Evolutionary conservation across 1,140 invertebrate genomes (phyloP), one percentile per base, ranked within the genome.

Genomic region (Drosophila aff.): DNA sequence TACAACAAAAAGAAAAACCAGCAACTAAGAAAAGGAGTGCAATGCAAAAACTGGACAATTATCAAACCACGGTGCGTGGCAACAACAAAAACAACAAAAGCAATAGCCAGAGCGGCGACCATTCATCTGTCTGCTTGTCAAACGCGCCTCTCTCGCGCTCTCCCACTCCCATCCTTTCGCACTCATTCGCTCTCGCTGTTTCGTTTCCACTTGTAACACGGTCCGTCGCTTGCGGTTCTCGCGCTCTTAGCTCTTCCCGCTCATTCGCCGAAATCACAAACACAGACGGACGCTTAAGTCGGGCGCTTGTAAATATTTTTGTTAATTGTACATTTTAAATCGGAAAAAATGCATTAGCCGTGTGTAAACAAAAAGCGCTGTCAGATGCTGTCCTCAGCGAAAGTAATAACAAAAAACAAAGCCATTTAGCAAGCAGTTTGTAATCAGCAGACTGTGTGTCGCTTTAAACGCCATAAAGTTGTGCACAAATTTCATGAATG

Each of bases 161-260:
- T 66, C 62, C 47, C 61, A 59, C 47, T 60, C 41, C 55, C 31
- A 59, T 73, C 79, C 61, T 59, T 36, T 52, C 59, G 67, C n/a
- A 21, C 63, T 49, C 61, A 53, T 41, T 52, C 33, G 43, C 38
- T 41, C 75, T 75, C 76, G 65, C 71, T 65, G 76, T 89, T 87
- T 71, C 84, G 62, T 79, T 85, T 86, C 82, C 79, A 79, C 77
- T 85, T 84, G 81, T 84, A 84, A 80, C 67, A 57, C 50, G 26
- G 44, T 40, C 63, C 57, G 69, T 58, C 46, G 44, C 65, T 67
- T 50, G 62, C 66, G 65, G 76, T 75, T 67, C 23, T 50, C 64
- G 58, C 31, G 43, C 47, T 71, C 47, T 47, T 41, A 49, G 59
- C 38, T 58, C 28, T 55, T 40, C 55, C 57, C 58, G 41, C 64